phyloP scores from a whole-genome alignment of 2,797 vertebrate species.

The Diglossa cyanea region DNA sequence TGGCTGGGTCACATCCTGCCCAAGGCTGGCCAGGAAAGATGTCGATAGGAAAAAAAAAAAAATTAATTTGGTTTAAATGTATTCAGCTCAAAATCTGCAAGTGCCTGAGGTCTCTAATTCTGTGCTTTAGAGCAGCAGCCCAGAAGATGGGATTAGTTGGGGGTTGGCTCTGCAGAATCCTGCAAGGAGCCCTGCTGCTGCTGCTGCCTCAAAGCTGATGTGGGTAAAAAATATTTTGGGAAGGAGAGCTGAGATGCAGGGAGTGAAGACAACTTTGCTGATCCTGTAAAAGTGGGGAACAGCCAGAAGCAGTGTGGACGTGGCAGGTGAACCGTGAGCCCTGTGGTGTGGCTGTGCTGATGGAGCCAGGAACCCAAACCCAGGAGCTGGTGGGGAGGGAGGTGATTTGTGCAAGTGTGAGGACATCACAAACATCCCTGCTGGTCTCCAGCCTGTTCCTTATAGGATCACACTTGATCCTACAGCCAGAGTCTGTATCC shows the following conservation, averaged over 20 bases:
- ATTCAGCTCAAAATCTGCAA: background rate
- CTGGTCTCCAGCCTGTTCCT: background rate
- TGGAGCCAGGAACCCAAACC: background rate
- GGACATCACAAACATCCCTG: background rate
- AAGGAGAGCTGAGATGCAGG: background rate
- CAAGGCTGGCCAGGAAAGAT: background rate
- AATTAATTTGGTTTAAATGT: background rate
- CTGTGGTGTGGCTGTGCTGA: background rate
- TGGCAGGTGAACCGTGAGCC: rapidly evolving
- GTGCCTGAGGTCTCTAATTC: background rate
- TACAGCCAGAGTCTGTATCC: background rate
- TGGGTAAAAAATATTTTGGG: background rate
- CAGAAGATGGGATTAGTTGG: background rate
- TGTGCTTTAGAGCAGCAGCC: background rate
- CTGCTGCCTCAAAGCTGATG: background rate
- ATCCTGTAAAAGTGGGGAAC: background rate
- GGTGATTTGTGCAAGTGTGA: background rate
- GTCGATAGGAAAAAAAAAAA: background rate
- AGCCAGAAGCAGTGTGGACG: background rate
- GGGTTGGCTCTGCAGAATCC: background rate
- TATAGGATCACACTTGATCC: background rate
- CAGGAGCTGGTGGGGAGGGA: background rate
- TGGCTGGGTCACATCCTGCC: constrained; percentile 40
- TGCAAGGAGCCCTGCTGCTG: background rate
- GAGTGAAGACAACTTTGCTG: background rate